These are phyloP conservation scores for Phymastichus coffea DNA, from an alignment of 1,140 invertebrate species.

Conservation along the genomic window DNA sequence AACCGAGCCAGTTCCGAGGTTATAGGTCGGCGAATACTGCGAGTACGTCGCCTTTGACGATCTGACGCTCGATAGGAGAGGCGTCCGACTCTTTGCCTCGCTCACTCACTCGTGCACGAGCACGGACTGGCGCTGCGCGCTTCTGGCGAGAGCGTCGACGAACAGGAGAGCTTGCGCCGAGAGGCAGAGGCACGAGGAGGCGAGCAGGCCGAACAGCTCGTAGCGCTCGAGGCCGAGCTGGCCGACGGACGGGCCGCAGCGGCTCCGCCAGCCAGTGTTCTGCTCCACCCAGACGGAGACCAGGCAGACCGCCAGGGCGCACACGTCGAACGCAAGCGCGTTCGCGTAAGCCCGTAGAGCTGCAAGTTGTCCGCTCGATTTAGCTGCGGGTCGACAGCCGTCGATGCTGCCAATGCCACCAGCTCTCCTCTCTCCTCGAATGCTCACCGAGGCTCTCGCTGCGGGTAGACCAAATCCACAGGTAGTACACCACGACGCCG, in stretches of 20 bases:
- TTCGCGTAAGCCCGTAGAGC: conserved; percentile 30
- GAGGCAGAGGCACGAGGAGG: conserved; percentile 33
- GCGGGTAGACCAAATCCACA: conserved; percentile 23
- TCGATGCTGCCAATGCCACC: background rate
- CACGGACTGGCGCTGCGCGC: conserved; percentile 27
- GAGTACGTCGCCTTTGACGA: too few species aligned
- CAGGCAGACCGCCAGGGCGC: conserved; percentile 28
- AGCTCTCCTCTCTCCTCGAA: background rate
- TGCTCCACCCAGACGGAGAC: conserved; percentile 32
- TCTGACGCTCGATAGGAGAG: too few species aligned
- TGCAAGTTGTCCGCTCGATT: conserved; percentile 10
- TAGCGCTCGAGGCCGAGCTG: conserved; percentile 37
- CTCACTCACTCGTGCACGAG: conserved; percentile 37
- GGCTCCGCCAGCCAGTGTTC: conserved; percentile 5
- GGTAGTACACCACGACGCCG: conserved; percentile 29
- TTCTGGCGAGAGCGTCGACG: conserved; percentile 28
- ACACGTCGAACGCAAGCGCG: conserved; percentile 29
- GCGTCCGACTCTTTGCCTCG: too few species aligned
- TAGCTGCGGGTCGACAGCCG: too few species aligned
- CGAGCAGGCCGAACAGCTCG: conserved; percentile 34
- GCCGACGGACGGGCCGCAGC: background rate
- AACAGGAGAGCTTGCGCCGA: conserved; percentile 25
- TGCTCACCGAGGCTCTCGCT: conserved; percentile 32
- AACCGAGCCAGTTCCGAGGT: conserved; percentile 3
- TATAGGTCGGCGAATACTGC: background rate